Evolutionary conservation across 2,797 vertebrate genomes (phyloP).

Genomic region (Enteromius viviparus): DNA sequence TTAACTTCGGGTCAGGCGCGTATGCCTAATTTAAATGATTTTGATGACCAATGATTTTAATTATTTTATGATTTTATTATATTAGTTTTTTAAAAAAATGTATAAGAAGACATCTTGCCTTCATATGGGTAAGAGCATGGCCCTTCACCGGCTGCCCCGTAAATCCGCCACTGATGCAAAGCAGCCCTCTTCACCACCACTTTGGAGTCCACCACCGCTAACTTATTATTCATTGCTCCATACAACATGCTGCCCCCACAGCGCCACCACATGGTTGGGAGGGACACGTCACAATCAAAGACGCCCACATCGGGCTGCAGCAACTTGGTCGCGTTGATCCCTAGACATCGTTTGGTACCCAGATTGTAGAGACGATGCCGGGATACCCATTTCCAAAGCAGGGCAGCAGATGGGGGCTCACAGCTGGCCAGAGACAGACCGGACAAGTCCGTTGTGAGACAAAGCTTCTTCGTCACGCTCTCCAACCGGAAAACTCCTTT

Average conservation of each 20-base stretch:
- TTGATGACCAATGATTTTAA: no score
- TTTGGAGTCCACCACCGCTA: conserved; percentile 72
- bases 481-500: conserved; percentile 88
- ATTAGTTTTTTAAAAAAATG: background rate
- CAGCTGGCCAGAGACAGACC: conserved; percentile 84
- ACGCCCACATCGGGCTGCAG: conserved; percentile 75
- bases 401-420: conserved; percentile 73
- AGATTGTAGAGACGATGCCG: conserved; percentile 87
- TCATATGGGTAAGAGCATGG: conserved; percentile 86
- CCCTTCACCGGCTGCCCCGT: conserved; percentile 77
- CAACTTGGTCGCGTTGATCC: conserved; percentile 78
- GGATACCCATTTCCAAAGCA: conserved; percentile 97
- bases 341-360: conserved; percentile 84
- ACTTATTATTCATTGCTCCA: conserved; percentile 78
- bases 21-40: no score
- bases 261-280: conserved; percentile 81
- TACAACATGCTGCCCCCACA: conserved; percentile 79
- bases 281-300: conserved; percentile 82
- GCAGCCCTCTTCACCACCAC: conserved; percentile 78
- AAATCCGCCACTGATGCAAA: conserved; percentile 79
- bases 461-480: conserved; percentile 78
- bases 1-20: no score
- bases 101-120: conserved; percentile 75
- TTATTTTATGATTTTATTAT: no score
- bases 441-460: conserved; percentile 75